Conservation (phyloP, 2,113 vertebrate species). For the Rhea americana region DNA sequence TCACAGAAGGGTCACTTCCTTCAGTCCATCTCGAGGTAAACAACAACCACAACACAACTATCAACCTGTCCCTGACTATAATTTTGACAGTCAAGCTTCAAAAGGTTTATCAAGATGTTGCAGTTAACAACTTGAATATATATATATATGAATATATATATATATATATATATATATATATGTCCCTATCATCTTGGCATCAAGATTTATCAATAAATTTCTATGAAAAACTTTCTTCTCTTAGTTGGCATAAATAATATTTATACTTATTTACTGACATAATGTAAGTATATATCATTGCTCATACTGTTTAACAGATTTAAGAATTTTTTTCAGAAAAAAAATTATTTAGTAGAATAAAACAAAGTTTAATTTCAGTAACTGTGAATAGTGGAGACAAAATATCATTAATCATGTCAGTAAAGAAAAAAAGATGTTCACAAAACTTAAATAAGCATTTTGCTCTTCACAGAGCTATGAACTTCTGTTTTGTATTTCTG, state of each 20-base stretch:
- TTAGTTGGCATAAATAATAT: neutral
- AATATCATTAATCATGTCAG: neutral
- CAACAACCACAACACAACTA: conserved; percentile 7
- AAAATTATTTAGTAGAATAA: neutral
- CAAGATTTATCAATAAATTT: neutral
- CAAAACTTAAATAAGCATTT: neutral
- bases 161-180: too few species aligned
- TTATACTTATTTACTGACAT: neutral
- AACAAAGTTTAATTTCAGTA: neutral
- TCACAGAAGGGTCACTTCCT: neutral
- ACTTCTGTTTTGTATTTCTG: neutral
- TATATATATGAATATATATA: too few species aligned
- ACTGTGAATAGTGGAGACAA: neutral
- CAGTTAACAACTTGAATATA: neutral
- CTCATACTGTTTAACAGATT: neutral
- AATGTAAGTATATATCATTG: neutral
- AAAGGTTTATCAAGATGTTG: conserved; percentile 1
- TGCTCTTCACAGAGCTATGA: neutral
- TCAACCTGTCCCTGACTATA: conserved; percentile 1
- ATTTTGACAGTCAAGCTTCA: neutral
- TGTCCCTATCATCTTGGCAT: neutral
- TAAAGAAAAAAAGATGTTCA: neutral
- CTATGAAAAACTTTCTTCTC: neutral
- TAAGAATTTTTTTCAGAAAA: neutral
- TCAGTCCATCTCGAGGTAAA: neutral